Base-by-base conservation (phyloP, 2,888 invertebrate genomes). In the Apotomis turbidana region DNA sequence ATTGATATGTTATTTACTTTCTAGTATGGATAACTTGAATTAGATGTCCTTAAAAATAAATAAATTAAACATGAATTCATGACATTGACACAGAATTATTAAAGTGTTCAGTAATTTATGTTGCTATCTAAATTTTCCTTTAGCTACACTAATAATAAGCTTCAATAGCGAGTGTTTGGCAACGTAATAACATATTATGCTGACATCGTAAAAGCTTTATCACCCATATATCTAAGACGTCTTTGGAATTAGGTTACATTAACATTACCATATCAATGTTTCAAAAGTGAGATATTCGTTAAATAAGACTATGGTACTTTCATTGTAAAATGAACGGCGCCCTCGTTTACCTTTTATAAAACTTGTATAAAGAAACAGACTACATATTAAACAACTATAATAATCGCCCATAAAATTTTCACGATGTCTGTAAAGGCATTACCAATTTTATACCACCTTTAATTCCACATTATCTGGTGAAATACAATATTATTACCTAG, bases 401-500 rank as follows among this genome's bases (percentile, higher is more conserved):
- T 6, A 41, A 41, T 41, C 41, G 41, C 6, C 41, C 41, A 41
- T 41, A 41, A 6, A 44, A 3, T 10, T 49, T 49, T 10, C 49
- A 49, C 9, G 10, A 49, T 49, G 49, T 49, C 49, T 49, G 49
- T 3, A 49, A 52, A 54, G 54, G 41, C 54, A 54, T 54, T 3
- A 41, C 15, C 9, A 44, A 38, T 38, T 13, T 9, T 55, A 27
- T 15, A 55, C 54, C 44, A 15, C 55, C 55, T 55, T 66, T 0
- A 46, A 63, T 51, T 51, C 6, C 36, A 38, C 54, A 55, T 27
- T 55, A 38, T n/a, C 15, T 60, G 52, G 54, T 71, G 55, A 55
- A 66, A 60, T 60, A 66, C 9, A 66, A 71, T 54, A 60, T 55
- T 60, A 52, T 64, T 27, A 2, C 27, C 64, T 70, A 70, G 46